phyloP scores from a whole-genome alignment of 2,888 invertebrate species.

The Dryadula phaetusa region DNA sequence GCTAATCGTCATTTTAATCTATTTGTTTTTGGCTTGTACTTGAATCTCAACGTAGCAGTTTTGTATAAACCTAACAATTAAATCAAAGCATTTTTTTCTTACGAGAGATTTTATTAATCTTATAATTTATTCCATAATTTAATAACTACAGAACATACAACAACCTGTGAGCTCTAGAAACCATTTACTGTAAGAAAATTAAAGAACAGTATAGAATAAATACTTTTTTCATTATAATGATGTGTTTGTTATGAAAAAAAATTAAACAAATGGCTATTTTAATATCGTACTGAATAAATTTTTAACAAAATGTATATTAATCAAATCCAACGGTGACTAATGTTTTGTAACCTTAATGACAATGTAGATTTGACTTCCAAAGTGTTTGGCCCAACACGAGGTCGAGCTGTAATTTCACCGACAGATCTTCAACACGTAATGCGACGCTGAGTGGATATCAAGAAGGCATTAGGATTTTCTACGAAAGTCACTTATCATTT shows the following conservation, averaged over 20 bases:
- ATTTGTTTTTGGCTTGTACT: background rate
- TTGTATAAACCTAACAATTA: too few relatives aligned
- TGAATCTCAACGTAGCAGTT: background rate
- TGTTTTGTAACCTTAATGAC: conserved; percentile 6
- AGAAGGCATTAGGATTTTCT: conserved; percentile 20
- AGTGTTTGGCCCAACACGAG: conserved; percentile 12
- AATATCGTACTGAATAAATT: background rate
- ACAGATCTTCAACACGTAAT: conserved; percentile 19
- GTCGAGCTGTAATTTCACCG: conserved; percentile 15
- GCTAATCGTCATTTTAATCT: background rate
- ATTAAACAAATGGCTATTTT: too few relatives aligned
- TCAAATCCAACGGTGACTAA: conserved; percentile 19
- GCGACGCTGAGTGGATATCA: conserved; percentile 24
- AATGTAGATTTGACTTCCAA: conserved; percentile 2
- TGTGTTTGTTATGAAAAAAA: too few relatives aligned
- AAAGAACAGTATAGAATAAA: too few relatives aligned
- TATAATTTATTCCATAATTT: too few relatives aligned
- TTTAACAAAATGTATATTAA: background rate
- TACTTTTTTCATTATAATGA: too few relatives aligned
- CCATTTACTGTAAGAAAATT: too few relatives aligned
- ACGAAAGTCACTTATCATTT: conserved; percentile 24
- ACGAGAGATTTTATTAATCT: too few relatives aligned
- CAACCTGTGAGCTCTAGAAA: too few relatives aligned
- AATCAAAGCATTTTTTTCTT: too few relatives aligned
- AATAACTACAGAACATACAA: too few relatives aligned